phyloP scores from a whole-genome alignment of 2,797 vertebrate genomes.

The Sitta carolinensis region DNA sequence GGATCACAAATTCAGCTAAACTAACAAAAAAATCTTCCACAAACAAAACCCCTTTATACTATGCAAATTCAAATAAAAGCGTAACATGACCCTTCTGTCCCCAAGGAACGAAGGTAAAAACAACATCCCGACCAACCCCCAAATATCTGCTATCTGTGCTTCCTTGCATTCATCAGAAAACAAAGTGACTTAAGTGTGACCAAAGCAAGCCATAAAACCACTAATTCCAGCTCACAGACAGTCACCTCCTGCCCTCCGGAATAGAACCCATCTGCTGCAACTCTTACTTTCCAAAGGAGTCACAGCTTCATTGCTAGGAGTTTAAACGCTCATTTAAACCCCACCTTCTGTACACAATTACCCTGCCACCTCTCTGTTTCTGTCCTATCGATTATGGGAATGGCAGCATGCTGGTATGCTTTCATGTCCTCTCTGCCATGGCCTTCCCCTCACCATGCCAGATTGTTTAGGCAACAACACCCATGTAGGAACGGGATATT shows the following conservation, averaged over 20 bases:
- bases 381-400: background rate
- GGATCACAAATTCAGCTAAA: background rate
- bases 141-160: background rate
- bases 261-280: background rate
- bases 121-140: background rate
- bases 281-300: background rate
- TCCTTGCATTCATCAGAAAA: slow-evolving; percentile 4
- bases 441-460: background rate
- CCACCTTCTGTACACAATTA: background rate
- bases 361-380: background rate
- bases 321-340: background rate
- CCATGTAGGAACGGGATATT: fast-evolving
- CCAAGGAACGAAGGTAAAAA: background rate
- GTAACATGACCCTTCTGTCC: background rate
- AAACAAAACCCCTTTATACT: background rate
- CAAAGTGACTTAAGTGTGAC: slow-evolving; percentile 7
- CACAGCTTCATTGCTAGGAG: background rate
- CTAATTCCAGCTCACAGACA: background rate
- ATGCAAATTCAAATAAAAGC: background rate
- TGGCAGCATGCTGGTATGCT: background rate
- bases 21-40: background rate
- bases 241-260: slow-evolving; percentile 10
- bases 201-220: slow-evolving; percentile 13
- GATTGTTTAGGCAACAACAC: background rate
- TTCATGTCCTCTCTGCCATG: background rate